Percentiles rank a stretch among this genome's conserved stretches.
These are phyloP conservation scores for Myiopsitta monachus DNA, from an alignment of 2,113 vertebrate species.

Conservation along the genomic window DNA sequence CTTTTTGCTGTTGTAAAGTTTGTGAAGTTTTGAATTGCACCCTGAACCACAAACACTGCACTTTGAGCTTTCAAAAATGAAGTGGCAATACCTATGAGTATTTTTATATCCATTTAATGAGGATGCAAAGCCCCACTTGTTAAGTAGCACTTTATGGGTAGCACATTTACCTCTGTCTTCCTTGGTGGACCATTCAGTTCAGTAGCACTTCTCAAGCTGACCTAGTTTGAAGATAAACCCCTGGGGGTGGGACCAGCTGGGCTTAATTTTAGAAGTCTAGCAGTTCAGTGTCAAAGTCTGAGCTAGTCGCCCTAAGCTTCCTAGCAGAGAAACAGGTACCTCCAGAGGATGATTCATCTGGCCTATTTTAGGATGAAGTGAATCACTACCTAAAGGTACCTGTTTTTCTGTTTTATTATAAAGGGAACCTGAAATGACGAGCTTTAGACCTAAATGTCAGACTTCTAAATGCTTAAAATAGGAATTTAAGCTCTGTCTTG, in stretches of 20 bases:
- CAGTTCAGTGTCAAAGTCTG: background rate
- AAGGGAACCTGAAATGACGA: background rate
- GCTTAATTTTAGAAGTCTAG: background rate
- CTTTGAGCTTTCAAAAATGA: background rate
- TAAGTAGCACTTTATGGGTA: background rate
- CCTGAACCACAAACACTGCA: background rate
- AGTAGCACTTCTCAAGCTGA: background rate
- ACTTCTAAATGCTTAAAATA: background rate
- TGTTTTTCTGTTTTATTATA: background rate
- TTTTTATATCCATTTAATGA: background rate
- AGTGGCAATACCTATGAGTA: background rate
- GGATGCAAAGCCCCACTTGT: background rate
- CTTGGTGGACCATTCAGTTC: background rate
- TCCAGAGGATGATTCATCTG: constrained; percentile 5
- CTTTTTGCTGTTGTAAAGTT: background rate
- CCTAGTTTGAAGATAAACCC: background rate
- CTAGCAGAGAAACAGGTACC: background rate
- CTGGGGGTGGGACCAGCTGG: background rate
- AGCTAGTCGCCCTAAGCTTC: background rate
- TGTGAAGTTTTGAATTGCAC: background rate
- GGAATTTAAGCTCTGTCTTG: background rate
- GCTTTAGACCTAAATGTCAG: background rate
- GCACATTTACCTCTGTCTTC: background rate
- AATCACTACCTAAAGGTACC: background rate
- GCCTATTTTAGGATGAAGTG: background rate